Evolutionary conservation across 2,113 vertebrate genomes (phyloP).

Genomic region (Ptyas mucosa): DNA sequence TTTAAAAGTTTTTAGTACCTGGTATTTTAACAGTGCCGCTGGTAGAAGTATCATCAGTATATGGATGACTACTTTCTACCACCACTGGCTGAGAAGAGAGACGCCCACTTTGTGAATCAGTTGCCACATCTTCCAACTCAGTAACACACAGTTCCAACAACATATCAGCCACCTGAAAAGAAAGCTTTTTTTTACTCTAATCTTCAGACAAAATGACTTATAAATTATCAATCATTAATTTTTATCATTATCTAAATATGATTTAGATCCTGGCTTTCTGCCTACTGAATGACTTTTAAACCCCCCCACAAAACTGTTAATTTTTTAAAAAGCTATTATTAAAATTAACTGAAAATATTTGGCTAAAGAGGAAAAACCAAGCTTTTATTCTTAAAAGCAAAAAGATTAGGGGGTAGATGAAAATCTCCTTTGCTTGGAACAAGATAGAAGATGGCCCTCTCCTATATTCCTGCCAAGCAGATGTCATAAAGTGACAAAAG

Average conservation of each 20-base stretch:
- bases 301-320: not conserved
- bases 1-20: constrained; percentile 68
- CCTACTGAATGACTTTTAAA: not conserved
- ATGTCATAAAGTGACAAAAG: not conserved
- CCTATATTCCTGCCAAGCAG: not conserved
- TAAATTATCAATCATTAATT: not conserved
- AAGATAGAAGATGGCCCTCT: not conserved
- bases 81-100: constrained; percentile 94
- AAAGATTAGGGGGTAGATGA: not conserved
- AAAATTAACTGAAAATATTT: not conserved
- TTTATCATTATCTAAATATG: not conserved
- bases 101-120: constrained; percentile 94
- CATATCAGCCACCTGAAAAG: constrained; percentile 90
- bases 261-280: not conserved
- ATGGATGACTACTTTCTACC: constrained; percentile 97
- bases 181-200: not conserved
- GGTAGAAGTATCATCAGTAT: constrained; percentile 95
- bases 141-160: constrained; percentile 93
- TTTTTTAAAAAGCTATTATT: not conserved
- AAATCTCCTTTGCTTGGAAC: not conserved
- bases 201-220: not conserved
- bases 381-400: not conserved
- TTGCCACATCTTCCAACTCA: constrained; percentile 94
- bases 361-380: not conserved
- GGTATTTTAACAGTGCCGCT: constrained; percentile 97